Evolutionary conservation across 1,140 invertebrate genomes (phyloP).

Genomic region (Caenorhabditis elegans): WBcel235 BX284605.5:8548501-8549000

Average conservation of each 20-base stretch:
- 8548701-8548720: too few relatives aligned
- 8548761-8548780: neutral
- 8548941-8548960: neutral
- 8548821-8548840: neutral
- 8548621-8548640: neutral
- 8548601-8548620: neutral
- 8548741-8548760: neutral
- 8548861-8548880: too few relatives aligned
- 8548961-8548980: conserved; percentile 6
- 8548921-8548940: too few relatives aligned
- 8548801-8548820: too few relatives aligned
- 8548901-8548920: too few relatives aligned
- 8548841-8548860: neutral
- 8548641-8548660: neutral
- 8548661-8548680: neutral
- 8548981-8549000: neutral
- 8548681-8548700: neutral
- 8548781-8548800: conserved; percentile 10
- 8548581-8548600: conserved; percentile 5
- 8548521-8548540: neutral
- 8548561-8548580: neutral
- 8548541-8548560: neutral
- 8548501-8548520: conserved; percentile 59
- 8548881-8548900: too few relatives aligned
- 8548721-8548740: neutral